Evolutionary conservation across 2,797 vertebrate species (phyloP).

Genomic region (Pteronotus mesoamericanus): DNA sequence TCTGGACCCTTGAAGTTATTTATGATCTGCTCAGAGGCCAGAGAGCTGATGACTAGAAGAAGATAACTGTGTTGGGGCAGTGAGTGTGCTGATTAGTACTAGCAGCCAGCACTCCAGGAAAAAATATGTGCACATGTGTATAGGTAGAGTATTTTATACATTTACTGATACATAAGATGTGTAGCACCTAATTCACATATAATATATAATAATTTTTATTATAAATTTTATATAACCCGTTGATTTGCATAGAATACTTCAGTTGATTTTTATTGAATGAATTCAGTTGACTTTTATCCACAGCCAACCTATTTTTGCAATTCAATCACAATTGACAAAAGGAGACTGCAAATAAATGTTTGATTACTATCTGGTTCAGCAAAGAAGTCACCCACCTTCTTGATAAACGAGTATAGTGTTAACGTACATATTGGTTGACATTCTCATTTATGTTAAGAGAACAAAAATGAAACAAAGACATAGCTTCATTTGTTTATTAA

Average conservation of each 20-base stretch:
- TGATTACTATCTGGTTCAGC: neutral
- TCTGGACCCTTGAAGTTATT: slow-evolving; percentile 73
- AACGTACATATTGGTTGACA: neutral
- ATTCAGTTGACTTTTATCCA: neutral
- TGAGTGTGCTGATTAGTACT: neutral
- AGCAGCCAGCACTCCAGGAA: no score
- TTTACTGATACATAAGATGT: neutral
- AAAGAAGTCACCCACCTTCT: neutral
- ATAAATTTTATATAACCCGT: neutral
- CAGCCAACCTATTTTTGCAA: neutral
- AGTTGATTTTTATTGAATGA: slow-evolving; percentile 19
- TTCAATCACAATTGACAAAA: neutral
- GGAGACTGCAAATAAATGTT: neutral
- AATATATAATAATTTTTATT: neutral
- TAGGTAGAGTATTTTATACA: neutral
- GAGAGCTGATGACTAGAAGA: slow-evolving; percentile 75
- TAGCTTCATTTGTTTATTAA: slow-evolving; percentile 19
- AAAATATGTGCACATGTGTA: neutral
- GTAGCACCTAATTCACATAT: neutral
- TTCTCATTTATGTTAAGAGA: neutral
- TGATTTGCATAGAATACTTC: neutral
- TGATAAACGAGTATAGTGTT: neutral
- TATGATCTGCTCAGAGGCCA: slow-evolving; percentile 75
- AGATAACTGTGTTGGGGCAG: slow-evolving; percentile 69
- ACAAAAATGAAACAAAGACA: neutral